Percentiles rank a stretch among this genome's conserved stretches.
Conservation (phyloP, 2,113 vertebrate genomes). For the Chitala chitala region DNA sequence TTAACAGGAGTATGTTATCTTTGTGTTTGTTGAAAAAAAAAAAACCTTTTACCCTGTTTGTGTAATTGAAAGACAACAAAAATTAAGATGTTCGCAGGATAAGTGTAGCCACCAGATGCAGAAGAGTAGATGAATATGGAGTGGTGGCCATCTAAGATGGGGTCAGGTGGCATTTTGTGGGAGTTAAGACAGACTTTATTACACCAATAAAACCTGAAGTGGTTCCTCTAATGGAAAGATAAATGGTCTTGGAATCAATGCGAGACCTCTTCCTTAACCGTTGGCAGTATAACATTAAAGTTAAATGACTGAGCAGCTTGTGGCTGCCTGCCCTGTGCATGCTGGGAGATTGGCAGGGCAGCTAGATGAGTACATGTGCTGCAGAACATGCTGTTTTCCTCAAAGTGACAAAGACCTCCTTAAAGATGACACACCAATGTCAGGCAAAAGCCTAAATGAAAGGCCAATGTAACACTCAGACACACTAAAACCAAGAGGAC, state of each 20-base stretch:
- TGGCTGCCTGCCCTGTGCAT: slow-evolving; percentile 13
- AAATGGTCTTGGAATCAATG: slow-evolving; percentile 63
- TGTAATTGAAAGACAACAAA: slow-evolving; percentile 30
- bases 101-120: background rate
- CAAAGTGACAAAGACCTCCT: slow-evolving; percentile 30
- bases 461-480: too few species aligned
- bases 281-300: slow-evolving; percentile 58
- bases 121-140: slow-evolving; percentile 38
- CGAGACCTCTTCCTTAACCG: slow-evolving; percentile 60
- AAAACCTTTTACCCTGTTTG: too few species aligned
- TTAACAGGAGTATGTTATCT: background rate
- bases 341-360: slow-evolving; percentile 25
- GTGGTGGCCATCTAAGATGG: slow-evolving; percentile 25
- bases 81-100: slow-evolving; percentile 13
- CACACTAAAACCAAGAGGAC: background rate
- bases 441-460: too few species aligned
- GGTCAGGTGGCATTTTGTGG: slow-evolving; percentile 61
- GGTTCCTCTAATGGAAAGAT: slow-evolving; percentile 68
- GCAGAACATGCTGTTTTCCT: slow-evolving; percentile 21
- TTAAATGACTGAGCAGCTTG: slow-evolving; percentile 56
- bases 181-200: slow-evolving; percentile 66
- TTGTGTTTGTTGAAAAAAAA: background rate
- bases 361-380: background rate
- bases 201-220: slow-evolving; percentile 65
- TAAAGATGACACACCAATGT: background rate